Evolutionary conservation across 1,140 invertebrate species (phyloP).

Genomic region (Daktulosphaira vitifoliae): DNA sequence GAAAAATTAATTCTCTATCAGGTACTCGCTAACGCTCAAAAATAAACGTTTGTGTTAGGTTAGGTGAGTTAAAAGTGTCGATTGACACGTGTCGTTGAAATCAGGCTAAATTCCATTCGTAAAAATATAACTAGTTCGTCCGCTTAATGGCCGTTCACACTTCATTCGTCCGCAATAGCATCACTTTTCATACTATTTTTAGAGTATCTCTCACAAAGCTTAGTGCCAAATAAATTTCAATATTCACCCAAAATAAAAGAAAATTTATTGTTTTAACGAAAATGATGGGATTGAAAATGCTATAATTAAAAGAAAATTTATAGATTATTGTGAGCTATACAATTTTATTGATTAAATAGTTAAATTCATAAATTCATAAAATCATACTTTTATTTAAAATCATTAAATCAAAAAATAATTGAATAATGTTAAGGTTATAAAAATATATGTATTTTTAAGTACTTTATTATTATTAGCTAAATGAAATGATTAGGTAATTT

Average conservation of each 20-base stretch:
- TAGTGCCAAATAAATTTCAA: conserved; percentile 17
- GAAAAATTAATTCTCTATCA: not conserved
- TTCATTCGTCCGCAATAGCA: conserved; percentile 19
- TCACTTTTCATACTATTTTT: conserved; percentile 30
- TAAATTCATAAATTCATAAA: too few species aligned
- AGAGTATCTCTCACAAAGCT: conserved; percentile 23
- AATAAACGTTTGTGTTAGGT: conserved; percentile 29
- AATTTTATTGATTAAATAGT: too few species aligned
- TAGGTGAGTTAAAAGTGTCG: conserved; percentile 23
- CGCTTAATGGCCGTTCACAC: conserved; percentile 32
- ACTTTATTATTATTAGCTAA: too few species aligned
- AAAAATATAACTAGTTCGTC: conserved; percentile 31
- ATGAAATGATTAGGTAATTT: too few species aligned
- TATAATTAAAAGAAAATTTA: too few species aligned
- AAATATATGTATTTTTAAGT: too few species aligned
- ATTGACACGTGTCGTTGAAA: conserved; percentile 26
- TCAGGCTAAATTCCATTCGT: conserved; percentile 30
- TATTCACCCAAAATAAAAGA: not conserved
- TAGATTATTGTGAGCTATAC: too few species aligned
- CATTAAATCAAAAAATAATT: too few species aligned
- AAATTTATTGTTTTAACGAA: conserved; percentile 4
- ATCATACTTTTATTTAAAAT: too few species aligned
- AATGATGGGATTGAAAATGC: too few species aligned
- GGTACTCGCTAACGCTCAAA: conserved; percentile 28
- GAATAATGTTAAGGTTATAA: too few species aligned